Evolutionary conservation across 2,797 vertebrate genomes (phyloP).

Genomic region (Phrynocephalus forsythii): DNA sequence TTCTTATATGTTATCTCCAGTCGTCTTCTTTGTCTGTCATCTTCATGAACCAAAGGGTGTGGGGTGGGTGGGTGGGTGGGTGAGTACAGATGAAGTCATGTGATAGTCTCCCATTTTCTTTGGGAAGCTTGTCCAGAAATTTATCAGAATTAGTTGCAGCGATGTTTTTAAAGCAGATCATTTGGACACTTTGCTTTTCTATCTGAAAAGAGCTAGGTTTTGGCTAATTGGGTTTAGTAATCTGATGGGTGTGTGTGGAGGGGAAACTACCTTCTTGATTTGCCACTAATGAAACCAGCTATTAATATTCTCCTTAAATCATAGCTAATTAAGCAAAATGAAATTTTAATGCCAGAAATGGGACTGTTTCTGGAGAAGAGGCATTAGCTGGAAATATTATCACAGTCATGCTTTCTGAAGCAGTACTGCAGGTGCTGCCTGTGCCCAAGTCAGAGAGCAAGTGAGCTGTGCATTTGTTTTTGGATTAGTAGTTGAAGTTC

Average conservation of each 20-base stretch:
- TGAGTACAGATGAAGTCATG: neutral
- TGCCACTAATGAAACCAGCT: constrained; percentile 51
- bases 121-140: constrained; percentile 37
- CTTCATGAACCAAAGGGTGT: too few species aligned
- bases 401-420: constrained; percentile 31
- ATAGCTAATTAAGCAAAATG: constrained; percentile 59
- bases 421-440: constrained; percentile 18
- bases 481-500: constrained; percentile 59
- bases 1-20: neutral
- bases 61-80: too few species aligned
- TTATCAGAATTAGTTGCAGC: constrained; percentile 58
- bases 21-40: neutral
- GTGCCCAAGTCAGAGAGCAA: constrained; percentile 27
- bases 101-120: constrained; percentile 30
- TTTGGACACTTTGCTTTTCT: constrained; percentile 15
- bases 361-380: constrained; percentile 51
- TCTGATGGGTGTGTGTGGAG: constrained; percentile 48
- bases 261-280: constrained; percentile 43
- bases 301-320: constrained; percentile 56
- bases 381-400: constrained; percentile 33
- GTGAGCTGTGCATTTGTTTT: constrained; percentile 36
- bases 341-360: constrained; percentile 13
- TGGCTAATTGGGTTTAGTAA: constrained; percentile 52
- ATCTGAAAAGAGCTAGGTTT: constrained; percentile 52
- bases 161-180: constrained; percentile 19